phyloP scores from a whole-genome alignment of 2,113 vertebrate species.

The Ornithorhynchus anatinus region DNA sequence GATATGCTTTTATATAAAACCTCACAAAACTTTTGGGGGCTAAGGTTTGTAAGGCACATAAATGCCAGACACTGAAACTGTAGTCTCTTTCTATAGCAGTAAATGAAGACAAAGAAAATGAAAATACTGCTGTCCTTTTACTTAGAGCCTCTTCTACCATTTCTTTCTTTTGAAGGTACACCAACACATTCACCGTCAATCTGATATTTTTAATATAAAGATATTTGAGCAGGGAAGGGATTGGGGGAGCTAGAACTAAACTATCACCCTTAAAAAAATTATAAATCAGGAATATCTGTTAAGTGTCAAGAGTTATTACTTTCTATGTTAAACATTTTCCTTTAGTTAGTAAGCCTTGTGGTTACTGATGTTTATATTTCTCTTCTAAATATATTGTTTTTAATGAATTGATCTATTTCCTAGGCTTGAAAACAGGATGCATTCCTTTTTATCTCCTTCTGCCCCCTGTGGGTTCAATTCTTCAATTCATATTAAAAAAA shows the following conservation, averaged over 20 bases:
- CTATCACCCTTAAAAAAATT: conserved; percentile 25
- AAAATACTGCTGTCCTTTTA: too few relatives aligned
- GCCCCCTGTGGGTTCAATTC: not conserved
- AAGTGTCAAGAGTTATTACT: conserved; percentile 40
- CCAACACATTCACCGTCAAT: not conserved
- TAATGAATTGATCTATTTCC: conserved; percentile 42
- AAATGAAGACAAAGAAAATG: too few relatives aligned
- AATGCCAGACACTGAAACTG: too few relatives aligned
- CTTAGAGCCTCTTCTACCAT: too few relatives aligned
- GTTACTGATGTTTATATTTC: conserved; percentile 15
- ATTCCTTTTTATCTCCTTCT: conserved; percentile 13
- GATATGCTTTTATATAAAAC: too few relatives aligned
- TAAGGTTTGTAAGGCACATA: too few relatives aligned
- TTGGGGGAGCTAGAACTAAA: not conserved
- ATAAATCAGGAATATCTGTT: conserved; percentile 14
- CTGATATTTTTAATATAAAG: not conserved
- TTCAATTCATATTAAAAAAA: conserved; percentile 30
- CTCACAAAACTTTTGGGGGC: too few relatives aligned
- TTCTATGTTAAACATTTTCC: conserved; percentile 39
- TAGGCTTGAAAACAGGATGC: conserved; percentile 14
- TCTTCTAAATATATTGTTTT: not conserved
- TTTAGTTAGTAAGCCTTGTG: conserved; percentile 18
- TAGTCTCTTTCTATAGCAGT: too few relatives aligned
- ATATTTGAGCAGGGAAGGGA: rapidly evolving
- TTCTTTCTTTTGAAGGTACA: too few relatives aligned